Evolutionary conservation across 2,888 invertebrate species (phyloP).

Genomic region (Tryphoninae sp.): DNA sequence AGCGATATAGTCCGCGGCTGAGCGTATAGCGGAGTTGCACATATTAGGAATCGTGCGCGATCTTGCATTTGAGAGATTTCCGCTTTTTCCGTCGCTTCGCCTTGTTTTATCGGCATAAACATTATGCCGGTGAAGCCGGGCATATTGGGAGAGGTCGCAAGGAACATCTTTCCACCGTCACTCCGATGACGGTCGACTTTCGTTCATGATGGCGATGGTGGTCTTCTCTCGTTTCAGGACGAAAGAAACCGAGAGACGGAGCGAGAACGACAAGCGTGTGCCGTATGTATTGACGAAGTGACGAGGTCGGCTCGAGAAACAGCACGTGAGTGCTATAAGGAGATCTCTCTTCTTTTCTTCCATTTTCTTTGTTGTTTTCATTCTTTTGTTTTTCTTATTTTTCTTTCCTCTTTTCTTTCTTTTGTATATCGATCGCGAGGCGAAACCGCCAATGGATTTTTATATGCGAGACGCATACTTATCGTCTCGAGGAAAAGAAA

Average conservation of each 20-base stretch:
- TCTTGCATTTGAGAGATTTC: slow-evolving; percentile 55
- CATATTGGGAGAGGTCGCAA: slow-evolving; percentile 55
- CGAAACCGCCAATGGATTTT: slow-evolving; percentile 32
- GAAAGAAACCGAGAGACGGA: slow-evolving; percentile 22
- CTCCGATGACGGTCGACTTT: slow-evolving; percentile 24
- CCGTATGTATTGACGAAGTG: slow-evolving; percentile 41
- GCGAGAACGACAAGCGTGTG: slow-evolving; percentile 35
- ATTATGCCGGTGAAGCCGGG: slow-evolving; percentile 55
- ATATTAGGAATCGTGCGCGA: slow-evolving; percentile 52
- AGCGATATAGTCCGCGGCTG: slow-evolving; percentile 26
- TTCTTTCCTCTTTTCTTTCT: neutral
- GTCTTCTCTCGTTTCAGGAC: slow-evolving; percentile 1
- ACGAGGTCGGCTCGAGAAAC: slow-evolving; percentile 35
- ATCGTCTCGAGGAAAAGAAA: slow-evolving; percentile 7
- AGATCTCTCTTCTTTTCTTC: slow-evolving; percentile 24
- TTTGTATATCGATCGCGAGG: slow-evolving; percentile 27
- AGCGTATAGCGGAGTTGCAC: slow-evolving; percentile 28
- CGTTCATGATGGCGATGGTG: slow-evolving; percentile 18
- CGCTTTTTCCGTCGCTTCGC: slow-evolving; percentile 72
- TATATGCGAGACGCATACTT: slow-evolving; percentile 35
- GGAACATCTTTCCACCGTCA: slow-evolving; percentile 47
- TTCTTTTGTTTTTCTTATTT: slow-evolving; percentile 16
- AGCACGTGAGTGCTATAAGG: slow-evolving; percentile 43
- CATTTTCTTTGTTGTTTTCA: slow-evolving; percentile 16
- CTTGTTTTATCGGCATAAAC: slow-evolving; percentile 72